phyloP scores from a whole-genome alignment of 2,888 invertebrate genomes.

The Exocentrus adspersus region DNA sequence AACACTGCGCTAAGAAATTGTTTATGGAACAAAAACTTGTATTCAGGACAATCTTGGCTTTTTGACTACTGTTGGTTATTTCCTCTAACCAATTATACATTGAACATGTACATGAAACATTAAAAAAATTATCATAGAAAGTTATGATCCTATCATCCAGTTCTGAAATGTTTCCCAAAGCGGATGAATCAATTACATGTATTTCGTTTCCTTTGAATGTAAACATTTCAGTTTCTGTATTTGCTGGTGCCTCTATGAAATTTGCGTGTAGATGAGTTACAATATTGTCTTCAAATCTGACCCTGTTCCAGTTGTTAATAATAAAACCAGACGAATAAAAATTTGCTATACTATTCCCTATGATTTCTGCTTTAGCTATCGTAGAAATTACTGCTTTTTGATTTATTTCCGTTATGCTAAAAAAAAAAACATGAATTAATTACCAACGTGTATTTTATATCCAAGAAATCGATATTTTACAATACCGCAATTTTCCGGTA shows the following conservation, averaged over 20 bases:
- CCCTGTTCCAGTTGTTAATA: constrained; percentile 73
- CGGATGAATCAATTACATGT: constrained; percentile 65
- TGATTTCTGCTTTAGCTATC: constrained; percentile 70
- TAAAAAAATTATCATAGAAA: constrained; percentile 72
- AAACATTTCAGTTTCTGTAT: constrained; percentile 59
- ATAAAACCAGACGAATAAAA: constrained; percentile 71
- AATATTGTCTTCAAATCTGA: constrained; percentile 72
- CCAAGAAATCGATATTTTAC: too few relatives aligned
- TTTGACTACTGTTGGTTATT: constrained; percentile 63
- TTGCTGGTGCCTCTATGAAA: constrained; percentile 59
- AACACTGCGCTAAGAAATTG: constrained; percentile 70
- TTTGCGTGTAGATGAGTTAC: constrained; percentile 68
- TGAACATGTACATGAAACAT: constrained; percentile 71
- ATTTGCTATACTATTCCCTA: constrained; percentile 70
- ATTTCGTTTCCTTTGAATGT: constrained; percentile 70
- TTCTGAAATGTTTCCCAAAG: constrained; percentile 70
- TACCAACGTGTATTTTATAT: too few relatives aligned
- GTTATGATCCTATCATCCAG: constrained; percentile 64
- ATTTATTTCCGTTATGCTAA: constrained; percentile 71
- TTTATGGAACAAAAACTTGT: constrained; percentile 73
- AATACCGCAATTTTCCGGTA: too few relatives aligned
- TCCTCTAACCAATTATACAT: constrained; percentile 69
- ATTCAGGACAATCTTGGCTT: constrained; percentile 63
- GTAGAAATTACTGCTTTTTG: constrained; percentile 73
- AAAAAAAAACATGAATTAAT: constrained; percentile 54